Base-by-base conservation (phyloP, 2,113 vertebrate genomes). In the Odocoileus hemionus region DNA sequence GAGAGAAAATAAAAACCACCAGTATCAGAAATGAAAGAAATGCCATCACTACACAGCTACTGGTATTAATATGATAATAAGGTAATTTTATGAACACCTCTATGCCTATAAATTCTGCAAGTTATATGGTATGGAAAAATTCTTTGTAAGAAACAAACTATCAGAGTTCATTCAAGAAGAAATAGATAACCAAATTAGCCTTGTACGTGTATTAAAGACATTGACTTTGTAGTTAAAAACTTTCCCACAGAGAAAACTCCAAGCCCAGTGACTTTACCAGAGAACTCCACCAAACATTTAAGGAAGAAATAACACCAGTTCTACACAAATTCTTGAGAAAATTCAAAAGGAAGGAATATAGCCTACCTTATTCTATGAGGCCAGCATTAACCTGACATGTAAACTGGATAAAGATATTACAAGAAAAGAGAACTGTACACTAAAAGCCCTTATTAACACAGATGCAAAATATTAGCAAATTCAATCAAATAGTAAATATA, bases 31-130 rank as follows among this genome's bases (percentile, higher is more conserved):
- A n/a, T 1, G 54, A 52, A 52, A 58, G 12, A 2, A 12, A 28
- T 2, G 57, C 26, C 1, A 1, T 10, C 36, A 12, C 13, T 1
- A 7, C 2, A 6, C 1, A 19, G 19, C 7, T 33, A 3, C 26
- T 13, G 16, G 30, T 7, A 19, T 6, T 45, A 43, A 23, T 50
- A 78, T 54, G 67, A 12, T 16, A 47, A 26, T 9, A 39, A 76
- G 26, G 19, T 13, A 7, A 55, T 52, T 28, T 64, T 16, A 12
- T 13, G 21, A 79, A 45, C 45, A 57, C 39, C 6, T 43, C 57
- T 43, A 1, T 17, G 85, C 54, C 17, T 36, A 10, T 33, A 36
- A 33, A 17, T 39, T 39, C 64, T 94, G 58, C 28, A 50, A 25
- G n/a, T 43, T 67, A 19, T 1, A 6, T 23, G 39, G 47, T 30